Evolutionary conservation across 2,888 invertebrate genomes (phyloP).

Genomic region (Corbicula japonica): DNA sequence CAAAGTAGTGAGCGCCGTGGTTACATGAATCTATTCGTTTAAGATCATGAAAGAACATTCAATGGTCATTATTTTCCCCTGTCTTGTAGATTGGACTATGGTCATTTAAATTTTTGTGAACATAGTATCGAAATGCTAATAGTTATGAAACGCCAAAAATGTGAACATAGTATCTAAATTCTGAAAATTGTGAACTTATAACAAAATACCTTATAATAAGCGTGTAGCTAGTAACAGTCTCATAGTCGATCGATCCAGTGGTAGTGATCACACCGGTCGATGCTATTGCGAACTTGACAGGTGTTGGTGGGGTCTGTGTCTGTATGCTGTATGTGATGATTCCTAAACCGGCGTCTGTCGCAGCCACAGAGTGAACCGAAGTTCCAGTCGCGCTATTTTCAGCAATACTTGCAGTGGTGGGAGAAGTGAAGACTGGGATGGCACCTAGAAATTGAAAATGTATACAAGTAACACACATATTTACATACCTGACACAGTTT

Average conservation of each 20-base stretch:
- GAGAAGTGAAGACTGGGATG: constrained; percentile 36
- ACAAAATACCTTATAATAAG: constrained; percentile 36
- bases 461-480: no score
- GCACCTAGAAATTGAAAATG: no score
- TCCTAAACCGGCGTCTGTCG: constrained; percentile 28
- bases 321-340: constrained; percentile 32
- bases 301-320: constrained; percentile 26
- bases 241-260: constrained; percentile 49
- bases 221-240: constrained; percentile 25
- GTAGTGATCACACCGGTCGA: constrained; percentile 19
- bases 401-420: constrained; percentile 14
- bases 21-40: not conserved
- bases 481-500: no score
- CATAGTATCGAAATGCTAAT: constrained; percentile 29
- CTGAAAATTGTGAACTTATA: not conserved
- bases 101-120: constrained; percentile 52
- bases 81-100: constrained; percentile 27
- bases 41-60: not conserved
- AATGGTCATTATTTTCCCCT: not conserved
- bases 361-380: constrained; percentile 20
- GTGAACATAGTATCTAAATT: not conserved
- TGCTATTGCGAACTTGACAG: constrained; percentile 32
- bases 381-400: constrained; percentile 34
- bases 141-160: not conserved
- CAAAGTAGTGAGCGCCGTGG: not conserved